These are phyloP conservation scores for Galendromus occidentalis DNA, from an alignment of 1,140 invertebrate species.

Conservation along the genomic window DNA sequence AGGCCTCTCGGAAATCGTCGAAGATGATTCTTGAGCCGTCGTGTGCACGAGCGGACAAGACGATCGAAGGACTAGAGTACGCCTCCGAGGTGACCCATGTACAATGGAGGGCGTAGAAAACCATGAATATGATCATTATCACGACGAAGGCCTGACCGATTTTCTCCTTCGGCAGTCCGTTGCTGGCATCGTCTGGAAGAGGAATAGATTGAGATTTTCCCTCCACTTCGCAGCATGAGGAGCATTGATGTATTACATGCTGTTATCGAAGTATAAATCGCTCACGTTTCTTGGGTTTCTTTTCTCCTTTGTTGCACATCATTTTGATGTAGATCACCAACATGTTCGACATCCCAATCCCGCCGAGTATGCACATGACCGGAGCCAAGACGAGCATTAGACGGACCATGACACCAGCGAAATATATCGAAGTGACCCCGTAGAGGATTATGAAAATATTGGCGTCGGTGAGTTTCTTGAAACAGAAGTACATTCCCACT, in stretches of 20 bases:
- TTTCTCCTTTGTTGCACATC: slow-evolving; percentile 8
- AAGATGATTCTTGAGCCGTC: slow-evolving; percentile 89
- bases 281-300: slow-evolving; percentile 9
- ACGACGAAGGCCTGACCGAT: slow-evolving; percentile 64
- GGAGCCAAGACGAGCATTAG: slow-evolving; percentile 91
- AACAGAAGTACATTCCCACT: slow-evolving; percentile 86
- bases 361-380: slow-evolving; percentile 89
- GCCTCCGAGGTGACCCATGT: slow-evolving; percentile 99
- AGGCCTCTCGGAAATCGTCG: slow-evolving; percentile 93
- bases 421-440: slow-evolving; percentile 91
- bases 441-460: slow-evolving; percentile 96
- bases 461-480: slow-evolving; percentile 73
- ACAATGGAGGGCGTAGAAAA: slow-evolving; percentile 86
- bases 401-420: slow-evolving; percentile 95
- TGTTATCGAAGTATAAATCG: too few species aligned
- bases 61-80: slow-evolving; percentile 91
- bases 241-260: too few species aligned
- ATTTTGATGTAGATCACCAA: slow-evolving; percentile 71
- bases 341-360: slow-evolving; percentile 74
- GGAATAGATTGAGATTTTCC: too few species aligned
- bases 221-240: too few species aligned
- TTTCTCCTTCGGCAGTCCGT: slow-evolving; percentile 21
- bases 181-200: slow-evolving; percentile 24
- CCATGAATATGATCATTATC: slow-evolving; percentile 60
- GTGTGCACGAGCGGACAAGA: slow-evolving; percentile 76